Percentiles rank a stretch among this genome's conserved stretches.
These are phyloP conservation scores for Talpa occidentalis DNA, from an alignment of 2,113 vertebrate genomes.

Conservation along the genomic window DNA sequence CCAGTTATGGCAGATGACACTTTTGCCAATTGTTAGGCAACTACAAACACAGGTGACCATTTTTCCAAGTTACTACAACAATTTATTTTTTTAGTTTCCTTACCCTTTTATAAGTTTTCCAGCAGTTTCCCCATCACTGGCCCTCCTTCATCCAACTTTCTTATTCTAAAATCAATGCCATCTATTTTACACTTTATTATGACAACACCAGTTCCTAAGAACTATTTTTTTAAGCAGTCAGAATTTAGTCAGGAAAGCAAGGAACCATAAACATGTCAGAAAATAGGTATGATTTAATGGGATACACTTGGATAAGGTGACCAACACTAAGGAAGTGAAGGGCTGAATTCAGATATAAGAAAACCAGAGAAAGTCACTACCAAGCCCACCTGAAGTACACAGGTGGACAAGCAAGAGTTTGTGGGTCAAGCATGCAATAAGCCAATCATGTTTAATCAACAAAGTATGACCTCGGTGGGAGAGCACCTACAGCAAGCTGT, in stretches of 20 bases:
- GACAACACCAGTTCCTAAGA: neutral
- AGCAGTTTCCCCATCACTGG: neutral
- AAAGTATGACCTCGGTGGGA: neutral
- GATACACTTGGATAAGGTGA: neutral
- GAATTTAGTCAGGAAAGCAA: neutral
- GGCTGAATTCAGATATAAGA: neutral
- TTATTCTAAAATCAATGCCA: neutral
- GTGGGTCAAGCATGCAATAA: neutral
- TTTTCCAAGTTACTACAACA: neutral
- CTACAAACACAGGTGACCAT: neutral
- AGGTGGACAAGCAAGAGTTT: neutral
- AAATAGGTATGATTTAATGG: neutral
- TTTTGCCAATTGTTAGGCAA: neutral
- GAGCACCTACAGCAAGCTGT: neutral
- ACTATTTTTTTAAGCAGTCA: neutral
- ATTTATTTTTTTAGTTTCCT: neutral
- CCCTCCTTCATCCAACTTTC: neutral
- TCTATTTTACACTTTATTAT: neutral
- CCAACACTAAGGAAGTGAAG: neutral
- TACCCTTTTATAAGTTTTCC: neutral
- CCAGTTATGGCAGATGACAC: neutral
- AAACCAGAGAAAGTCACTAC: neutral
- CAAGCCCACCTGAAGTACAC: neutral
- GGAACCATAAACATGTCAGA: neutral
- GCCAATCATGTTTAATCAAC: neutral